Evolutionary conservation across 2,113 vertebrate genomes (phyloP), one percentile per base, ranked within the genome.

Genomic region (Tetrax tetrax): DNA sequence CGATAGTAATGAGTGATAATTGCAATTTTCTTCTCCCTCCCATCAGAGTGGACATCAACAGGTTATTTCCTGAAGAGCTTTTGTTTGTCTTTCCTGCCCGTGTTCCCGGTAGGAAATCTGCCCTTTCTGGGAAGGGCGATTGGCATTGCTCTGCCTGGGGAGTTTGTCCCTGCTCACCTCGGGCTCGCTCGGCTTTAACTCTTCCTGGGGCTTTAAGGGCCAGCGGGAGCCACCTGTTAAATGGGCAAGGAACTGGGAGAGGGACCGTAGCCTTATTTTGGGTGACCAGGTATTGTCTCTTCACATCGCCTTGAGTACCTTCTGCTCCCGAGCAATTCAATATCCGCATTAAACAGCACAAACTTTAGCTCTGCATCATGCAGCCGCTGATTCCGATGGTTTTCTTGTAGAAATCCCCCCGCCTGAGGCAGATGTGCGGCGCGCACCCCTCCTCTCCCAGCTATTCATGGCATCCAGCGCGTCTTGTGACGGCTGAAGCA

Each of bases 41-140:
- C 20, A 12, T 51, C n/a, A 4, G 10, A 92, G 50, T 35, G 72
- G 48, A 28, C 29, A 41, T 60, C 88, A 41, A 27, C 92, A 96
- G 92, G 92, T 96, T 93, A 18, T 95, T 95, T 96, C 96, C 95
- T 93, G 92, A 95, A 92, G 63, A 95, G 89, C 95, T 95, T 97
- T 96, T 96, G 94, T 96, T 92, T 93, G 89, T 92, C 93, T 66
- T 96, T 96, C 95, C 95, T 96, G 87, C 82, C 21, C 25, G 0
- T 50, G 75, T 69, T 90, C 75, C 90, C 0, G 12, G 60, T 66
- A 93, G 95, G 96, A 95, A 96, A 61, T 69, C 90, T 93, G 92
- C 92, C 83, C 81, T 97, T 96, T 96, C 96, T 96, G 96, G 78
- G 94, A 82, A 96, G 87, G 86, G 72, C 22, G 0, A 3, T 60